phyloP scores from a whole-genome alignment of 2,888 invertebrate genomes.

The Amiota communis region DNA sequence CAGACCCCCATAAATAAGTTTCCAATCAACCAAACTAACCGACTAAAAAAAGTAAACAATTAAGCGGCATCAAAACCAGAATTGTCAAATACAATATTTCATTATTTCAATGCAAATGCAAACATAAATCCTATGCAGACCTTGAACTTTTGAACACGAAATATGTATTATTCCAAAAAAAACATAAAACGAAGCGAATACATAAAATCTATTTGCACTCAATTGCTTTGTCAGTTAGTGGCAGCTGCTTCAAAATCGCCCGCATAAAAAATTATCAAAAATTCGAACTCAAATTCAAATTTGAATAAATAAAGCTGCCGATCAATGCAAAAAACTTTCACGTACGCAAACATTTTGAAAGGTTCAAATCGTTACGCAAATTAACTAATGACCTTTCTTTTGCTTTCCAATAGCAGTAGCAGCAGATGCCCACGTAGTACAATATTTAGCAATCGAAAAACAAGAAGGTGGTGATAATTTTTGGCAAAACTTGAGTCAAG shows the following conservation, averaged over 20 bases:
- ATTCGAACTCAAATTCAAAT: not conserved
- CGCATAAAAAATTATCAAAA: no score
- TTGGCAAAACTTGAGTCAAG: no score
- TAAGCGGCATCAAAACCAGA: not conserved
- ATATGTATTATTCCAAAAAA: constrained; percentile 20
- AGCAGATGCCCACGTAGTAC: no score
- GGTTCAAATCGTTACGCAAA: constrained; percentile 53
- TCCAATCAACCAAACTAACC: constrained; percentile 37
- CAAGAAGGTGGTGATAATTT: no score
- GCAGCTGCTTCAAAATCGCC: not conserved
- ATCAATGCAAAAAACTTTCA: constrained; percentile 3
- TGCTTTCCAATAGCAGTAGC: no score
- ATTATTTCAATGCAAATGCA: no score
- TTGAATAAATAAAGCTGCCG: not conserved
- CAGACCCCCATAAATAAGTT: constrained; percentile 52
- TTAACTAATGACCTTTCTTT: constrained; percentile 63
- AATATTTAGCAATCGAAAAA: no score
- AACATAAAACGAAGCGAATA: constrained; percentile 28
- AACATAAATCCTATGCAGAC: not conserved
- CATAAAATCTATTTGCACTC: constrained; percentile 21
- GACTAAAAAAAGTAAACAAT: constrained; percentile 11
- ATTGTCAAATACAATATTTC: no score
- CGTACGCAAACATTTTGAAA: constrained; percentile 1
- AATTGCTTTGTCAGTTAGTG: not conserved
- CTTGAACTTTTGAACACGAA: constrained; percentile 7